Evolutionary conservation across 2,888 invertebrate genomes (phyloP), one percentile per base, ranked within the genome.

Genomic region (Tribolium freemani): DNA sequence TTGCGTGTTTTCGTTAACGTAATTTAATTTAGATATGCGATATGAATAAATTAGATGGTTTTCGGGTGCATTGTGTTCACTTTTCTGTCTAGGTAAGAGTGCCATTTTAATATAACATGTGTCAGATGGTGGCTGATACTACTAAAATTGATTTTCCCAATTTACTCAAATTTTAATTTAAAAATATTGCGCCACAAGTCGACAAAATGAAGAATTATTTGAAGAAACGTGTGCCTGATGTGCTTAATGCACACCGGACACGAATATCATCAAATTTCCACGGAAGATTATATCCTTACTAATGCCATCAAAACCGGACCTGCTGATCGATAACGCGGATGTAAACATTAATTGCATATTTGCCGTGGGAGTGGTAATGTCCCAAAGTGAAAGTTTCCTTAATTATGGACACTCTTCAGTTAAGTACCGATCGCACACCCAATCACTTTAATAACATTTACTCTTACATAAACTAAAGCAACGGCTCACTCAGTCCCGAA

Each of bases 311-410:
- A 61, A 69, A 53, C 60, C 53, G 31, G 69, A 44, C 60, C 69
- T 48, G 61, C 69, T 48, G 61, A 69, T 69, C 69, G 60, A 69
- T 69, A 61, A 13, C 21, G 51, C 61, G 61, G 69, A 69, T 69
- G 58, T 58, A 57, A 66, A 66, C 66, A 66, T 66, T 66, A 66
- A 66, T 66, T 56, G 66, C 54, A 56, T 66, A 56, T 66, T 66
- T 66, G 66, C 66, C 38, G 44, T 56, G 66, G 66, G 54, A 66
- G 48, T 44, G 56, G 54, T 46, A 56, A 56, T 66, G 66, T 66
- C 66, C 66, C 66, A 56, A 56, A 66, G 66, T 66, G 56, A 56
- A 66, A 56, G 54, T 66, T 66, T 66, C 54, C 66, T 66, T 66
- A 66, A 66, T 66, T 66, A 54, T 66, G 26, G 26, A 20, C 44